phyloP scores from a whole-genome alignment of 2,888 invertebrate species.

The Leucophenga maculata region DNA sequence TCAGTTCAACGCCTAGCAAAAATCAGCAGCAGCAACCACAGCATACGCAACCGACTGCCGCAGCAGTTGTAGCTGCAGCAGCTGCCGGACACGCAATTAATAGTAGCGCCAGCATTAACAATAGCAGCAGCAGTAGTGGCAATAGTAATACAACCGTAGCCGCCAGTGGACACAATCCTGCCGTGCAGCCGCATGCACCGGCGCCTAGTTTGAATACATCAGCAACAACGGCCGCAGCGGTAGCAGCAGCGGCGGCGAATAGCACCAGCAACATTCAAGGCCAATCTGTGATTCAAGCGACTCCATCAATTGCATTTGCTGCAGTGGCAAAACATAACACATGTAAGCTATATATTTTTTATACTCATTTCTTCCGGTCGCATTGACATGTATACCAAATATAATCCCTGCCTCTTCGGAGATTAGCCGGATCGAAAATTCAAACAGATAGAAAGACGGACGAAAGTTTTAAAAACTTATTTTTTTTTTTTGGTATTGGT shows the following conservation, averaged over 20 bases:
- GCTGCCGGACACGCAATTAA: slow-evolving; percentile 27
- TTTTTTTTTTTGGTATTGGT: too few species aligned
- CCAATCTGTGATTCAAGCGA: slow-evolving; percentile 72
- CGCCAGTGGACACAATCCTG: slow-evolving; percentile 58
- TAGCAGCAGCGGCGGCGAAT: slow-evolving; percentile 39
- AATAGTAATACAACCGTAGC: slow-evolving; percentile 42
- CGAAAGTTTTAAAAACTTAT: too few species aligned
- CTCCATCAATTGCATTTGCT: slow-evolving; percentile 75
- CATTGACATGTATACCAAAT: too few species aligned
- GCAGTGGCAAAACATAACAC: slow-evolving; percentile 76
- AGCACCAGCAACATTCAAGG: slow-evolving; percentile 65
- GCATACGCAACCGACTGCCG: slow-evolving; percentile 35
- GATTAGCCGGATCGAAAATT: too few species aligned
- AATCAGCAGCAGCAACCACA: slow-evolving; percentile 58
- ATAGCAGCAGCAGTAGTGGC: slow-evolving; percentile 11
- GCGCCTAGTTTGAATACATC: slow-evolving; percentile 66
- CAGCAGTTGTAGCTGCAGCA: slow-evolving; percentile 47
- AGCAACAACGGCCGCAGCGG: slow-evolving; percentile 40
- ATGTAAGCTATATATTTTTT: slow-evolving; percentile 71
- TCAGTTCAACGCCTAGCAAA: slow-evolving; percentile 73
- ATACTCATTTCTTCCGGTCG: too few species aligned
- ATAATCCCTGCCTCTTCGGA: too few species aligned
- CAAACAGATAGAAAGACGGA: too few species aligned
- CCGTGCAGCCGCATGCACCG: slow-evolving; percentile 67
- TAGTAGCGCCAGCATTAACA: slow-evolving; percentile 17